Evolutionary conservation across 1,140 invertebrate genomes (phyloP), one percentile per base, ranked within the genome.

Genomic region (Drusus annulatus): DNA sequence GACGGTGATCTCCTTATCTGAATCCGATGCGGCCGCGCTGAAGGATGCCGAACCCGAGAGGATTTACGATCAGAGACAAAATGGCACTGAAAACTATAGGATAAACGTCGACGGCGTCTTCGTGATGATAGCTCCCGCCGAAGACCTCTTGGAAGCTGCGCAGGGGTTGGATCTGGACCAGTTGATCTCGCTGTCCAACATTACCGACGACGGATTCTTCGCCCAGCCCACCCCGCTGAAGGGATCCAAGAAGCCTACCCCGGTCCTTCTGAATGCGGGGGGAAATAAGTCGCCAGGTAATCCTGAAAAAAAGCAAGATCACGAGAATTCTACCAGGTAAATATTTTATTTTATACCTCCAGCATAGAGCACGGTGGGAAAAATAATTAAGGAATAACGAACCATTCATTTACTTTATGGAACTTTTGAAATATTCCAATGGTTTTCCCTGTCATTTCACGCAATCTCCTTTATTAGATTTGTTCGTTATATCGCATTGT

Each of bases 1-100:
- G 28, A 23, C 87, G 13, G 81, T 84, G 25, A 83, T 80, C 71
- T 58, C 86, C 21, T 19, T 84, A 19, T 80, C 84, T n/a, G 25
- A 36, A 0, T 79, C 81, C 25, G 0, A 10, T 45, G 85, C 86
- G 0, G 87, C 88, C 5, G 85, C 88, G 0, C 76, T 84, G 0
- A 81, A 65, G 6, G 65, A 74, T n/a, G 60, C 16, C 3, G 25
- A 23, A 19, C 31, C 74, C 3, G 84, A 86, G 7, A 85, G 86
- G 69, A 87, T 89, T 76, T 93, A 92, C 85, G 93, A 94, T 86
- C 93, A 94, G 84, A 85, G 93, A 28, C 94, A 94, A 85, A 94
- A 94, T 81, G 94, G 93, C 1, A 90, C 91, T 0, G 93, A 94
- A 81, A 94, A 94, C 86, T 92, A 92, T 78, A 86, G 93, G 21